phyloP scores from a whole-genome alignment of 2,888 invertebrate genomes.

The Napeogenes sylphis region DNA sequence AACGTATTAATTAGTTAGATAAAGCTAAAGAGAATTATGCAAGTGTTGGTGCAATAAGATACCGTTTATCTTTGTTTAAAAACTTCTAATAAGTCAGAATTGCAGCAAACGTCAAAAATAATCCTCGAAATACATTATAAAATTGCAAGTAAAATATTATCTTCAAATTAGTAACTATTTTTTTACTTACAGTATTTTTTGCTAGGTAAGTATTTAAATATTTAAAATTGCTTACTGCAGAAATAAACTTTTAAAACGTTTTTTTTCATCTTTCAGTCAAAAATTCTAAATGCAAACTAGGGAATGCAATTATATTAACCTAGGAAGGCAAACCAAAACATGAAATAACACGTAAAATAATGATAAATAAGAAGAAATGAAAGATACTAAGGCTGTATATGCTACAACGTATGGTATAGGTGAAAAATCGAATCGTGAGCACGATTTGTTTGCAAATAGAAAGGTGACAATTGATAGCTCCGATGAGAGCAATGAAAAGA shows the following conservation, averaged over 20 bases:
- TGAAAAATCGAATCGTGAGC: constrained; percentile 27
- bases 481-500: constrained; percentile 35
- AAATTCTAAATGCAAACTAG: neutral
- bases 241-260: too few species aligned
- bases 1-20: too few species aligned
- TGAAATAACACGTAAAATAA: constrained; percentile 37
- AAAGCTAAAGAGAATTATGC: too few species aligned
- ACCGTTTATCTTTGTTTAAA: too few species aligned
- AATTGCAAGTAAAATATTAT: constrained; percentile 5
- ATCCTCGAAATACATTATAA: too few species aligned
- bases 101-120: too few species aligned
- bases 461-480: constrained; percentile 23
- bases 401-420: constrained; percentile 41
- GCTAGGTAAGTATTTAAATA: neutral
- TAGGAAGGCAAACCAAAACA: constrained; percentile 19
- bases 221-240: too few species aligned
- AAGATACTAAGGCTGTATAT: constrained; percentile 44
- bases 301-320: neutral
- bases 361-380: constrained; percentile 49
- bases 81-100: too few species aligned
- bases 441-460: constrained; percentile 31
- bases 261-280: neutral
- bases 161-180: constrained; percentile 17
- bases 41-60: too few species aligned
- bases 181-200: neutral